These are phyloP conservation scores for Pyrrhura leucotis DNA, from an alignment of 2,797 vertebrate species.

Conservation along the genomic window DNA sequence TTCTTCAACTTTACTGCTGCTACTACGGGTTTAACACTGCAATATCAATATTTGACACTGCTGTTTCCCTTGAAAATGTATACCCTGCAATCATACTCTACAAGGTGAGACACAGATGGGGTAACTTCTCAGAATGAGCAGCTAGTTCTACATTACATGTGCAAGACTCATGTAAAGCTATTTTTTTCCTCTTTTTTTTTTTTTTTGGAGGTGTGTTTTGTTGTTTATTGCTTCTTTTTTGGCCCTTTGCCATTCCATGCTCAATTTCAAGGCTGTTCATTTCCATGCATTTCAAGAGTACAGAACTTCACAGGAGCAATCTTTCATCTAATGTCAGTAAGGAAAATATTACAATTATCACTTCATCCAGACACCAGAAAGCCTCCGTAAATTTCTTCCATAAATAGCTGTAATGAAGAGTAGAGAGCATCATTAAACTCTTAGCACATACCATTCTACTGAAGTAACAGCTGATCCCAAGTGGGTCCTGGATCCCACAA, in stretches of 20 bases:
- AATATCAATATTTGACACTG: background rate
- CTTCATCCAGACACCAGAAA: background rate
- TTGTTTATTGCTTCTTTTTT: background rate
- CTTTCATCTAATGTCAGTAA: background rate
- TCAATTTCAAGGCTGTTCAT: background rate
- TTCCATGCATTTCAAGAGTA: background rate
- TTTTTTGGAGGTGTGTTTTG: background rate
- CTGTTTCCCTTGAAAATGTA: background rate
- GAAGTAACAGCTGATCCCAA: constrained; percentile 15
- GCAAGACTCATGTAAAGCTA: background rate
- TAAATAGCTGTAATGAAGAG: constrained; percentile 1
- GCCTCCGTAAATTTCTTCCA: background rate
- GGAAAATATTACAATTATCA: background rate
- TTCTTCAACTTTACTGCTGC: background rate
- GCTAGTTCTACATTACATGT: background rate
- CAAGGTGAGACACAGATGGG: background rate
- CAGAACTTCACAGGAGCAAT: background rate
- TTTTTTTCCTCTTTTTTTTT: accelerated
- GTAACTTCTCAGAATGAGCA: background rate
- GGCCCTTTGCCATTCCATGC: background rate
- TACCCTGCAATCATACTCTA: background rate
- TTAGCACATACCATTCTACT: constrained; percentile 6
- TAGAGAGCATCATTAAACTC: background rate
- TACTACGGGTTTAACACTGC: background rate
- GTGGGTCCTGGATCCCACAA: background rate